These are phyloP conservation scores for Prenolepis imparis DNA, from an alignment of 2,888 invertebrate species.

Conservation along the genomic window DNA sequence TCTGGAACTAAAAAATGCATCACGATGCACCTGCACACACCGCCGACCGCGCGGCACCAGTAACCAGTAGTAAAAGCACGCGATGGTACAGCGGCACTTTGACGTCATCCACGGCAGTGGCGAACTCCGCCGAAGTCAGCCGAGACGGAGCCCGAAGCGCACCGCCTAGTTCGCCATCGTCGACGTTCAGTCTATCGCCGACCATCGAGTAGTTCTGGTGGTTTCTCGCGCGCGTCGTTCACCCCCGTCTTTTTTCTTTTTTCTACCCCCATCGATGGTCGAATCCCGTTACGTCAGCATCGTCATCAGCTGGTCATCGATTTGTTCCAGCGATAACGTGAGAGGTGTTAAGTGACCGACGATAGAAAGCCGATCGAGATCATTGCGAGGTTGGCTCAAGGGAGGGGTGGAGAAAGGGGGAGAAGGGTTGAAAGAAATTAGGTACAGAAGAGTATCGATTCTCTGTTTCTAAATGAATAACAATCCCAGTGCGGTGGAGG, in stretches of 20 bases:
- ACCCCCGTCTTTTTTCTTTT: neutral
- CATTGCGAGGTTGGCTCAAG: neutral
- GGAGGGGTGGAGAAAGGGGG: neutral
- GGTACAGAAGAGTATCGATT: slow-evolving; percentile 70
- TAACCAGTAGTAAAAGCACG: slow-evolving; percentile 84
- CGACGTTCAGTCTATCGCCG: slow-evolving; percentile 80
- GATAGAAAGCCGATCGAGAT: neutral
- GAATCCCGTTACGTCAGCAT: slow-evolving; percentile 37
- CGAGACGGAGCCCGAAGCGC: slow-evolving; percentile 70
- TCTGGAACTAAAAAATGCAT: slow-evolving; percentile 70
- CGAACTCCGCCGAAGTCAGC: slow-evolving; percentile 79
- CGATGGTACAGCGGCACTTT: slow-evolving; percentile 83
- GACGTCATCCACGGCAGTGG: slow-evolving; percentile 81
- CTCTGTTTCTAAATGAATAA: slow-evolving; percentile 82
- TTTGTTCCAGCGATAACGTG: slow-evolving; percentile 17
- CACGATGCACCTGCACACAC: slow-evolving; percentile 70
- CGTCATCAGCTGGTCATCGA: slow-evolving; percentile 57
- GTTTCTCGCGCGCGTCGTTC: slow-evolving; percentile 48
- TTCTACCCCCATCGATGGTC: slow-evolving; percentile 52
- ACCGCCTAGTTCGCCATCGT: slow-evolving; percentile 73
- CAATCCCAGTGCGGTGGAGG: slow-evolving; percentile 82
- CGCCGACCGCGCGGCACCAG: slow-evolving; percentile 80
- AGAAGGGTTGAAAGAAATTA: slow-evolving; percentile 49
- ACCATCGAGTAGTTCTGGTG: slow-evolving; percentile 72
- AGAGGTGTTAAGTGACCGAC: slow-evolving; percentile 44